phyloP scores from a whole-genome alignment of 2,888 invertebrate species.

The Axea sp. region DNA sequence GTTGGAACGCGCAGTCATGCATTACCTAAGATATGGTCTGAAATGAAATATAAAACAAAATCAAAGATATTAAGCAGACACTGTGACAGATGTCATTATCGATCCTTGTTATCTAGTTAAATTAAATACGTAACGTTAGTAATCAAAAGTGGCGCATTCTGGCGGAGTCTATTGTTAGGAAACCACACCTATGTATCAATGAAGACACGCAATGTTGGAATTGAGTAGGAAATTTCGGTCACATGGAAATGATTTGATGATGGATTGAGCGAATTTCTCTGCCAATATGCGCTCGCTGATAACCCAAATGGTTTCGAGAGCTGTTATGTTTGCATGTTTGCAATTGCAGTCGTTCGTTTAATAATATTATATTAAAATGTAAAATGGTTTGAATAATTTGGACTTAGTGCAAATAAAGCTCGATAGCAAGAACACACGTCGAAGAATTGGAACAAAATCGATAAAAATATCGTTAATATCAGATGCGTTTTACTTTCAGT shows the following conservation, averaged over 20 bases:
- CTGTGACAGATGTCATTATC: background rate
- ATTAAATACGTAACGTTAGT: slow-evolving; percentile 34
- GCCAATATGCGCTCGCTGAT: slow-evolving; percentile 50
- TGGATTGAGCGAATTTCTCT: slow-evolving; percentile 53
- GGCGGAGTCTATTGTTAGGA: slow-evolving; percentile 38
- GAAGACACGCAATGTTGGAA: slow-evolving; percentile 51
- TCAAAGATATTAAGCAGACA: background rate
- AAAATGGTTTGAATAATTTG: slow-evolving; percentile 26
- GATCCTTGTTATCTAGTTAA: slow-evolving; percentile 29
- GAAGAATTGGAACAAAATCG: slow-evolving; percentile 8
- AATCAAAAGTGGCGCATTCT: slow-evolving; percentile 51
- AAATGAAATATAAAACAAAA: too few relatives aligned
- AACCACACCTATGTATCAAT: slow-evolving; percentile 55
- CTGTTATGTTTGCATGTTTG: slow-evolving; percentile 34
- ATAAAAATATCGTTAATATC: slow-evolving; percentile 15
- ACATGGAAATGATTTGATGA: slow-evolving; percentile 60
- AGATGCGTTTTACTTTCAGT: slow-evolving; percentile 1
- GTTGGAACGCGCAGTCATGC: too few relatives aligned
- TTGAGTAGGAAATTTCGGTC: slow-evolving; percentile 56
- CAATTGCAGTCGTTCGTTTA: slow-evolving; percentile 32
- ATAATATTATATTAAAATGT: slow-evolving; percentile 38
- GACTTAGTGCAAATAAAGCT: too few relatives aligned
- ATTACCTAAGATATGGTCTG: too few relatives aligned
- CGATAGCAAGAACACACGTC: background rate
- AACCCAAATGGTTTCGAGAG: slow-evolving; percentile 44